Conservation (phyloP, 2,797 vertebrate genomes). For the Microhierax caerulescens region DNA sequence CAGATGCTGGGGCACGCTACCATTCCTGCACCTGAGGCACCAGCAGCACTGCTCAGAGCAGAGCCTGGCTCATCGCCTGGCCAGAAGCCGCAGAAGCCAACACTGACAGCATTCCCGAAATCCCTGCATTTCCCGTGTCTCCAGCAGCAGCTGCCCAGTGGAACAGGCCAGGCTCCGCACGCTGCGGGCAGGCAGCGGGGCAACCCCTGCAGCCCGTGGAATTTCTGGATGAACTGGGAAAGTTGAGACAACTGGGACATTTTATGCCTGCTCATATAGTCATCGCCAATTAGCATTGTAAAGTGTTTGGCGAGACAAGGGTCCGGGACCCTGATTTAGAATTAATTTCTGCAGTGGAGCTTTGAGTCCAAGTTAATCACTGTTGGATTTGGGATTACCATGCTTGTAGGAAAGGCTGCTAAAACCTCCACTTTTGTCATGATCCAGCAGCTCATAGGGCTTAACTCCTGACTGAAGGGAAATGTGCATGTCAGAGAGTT, state of each 20-base stretch:
- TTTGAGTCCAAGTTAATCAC: conserved; percentile 49
- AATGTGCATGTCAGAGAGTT: conserved; percentile 32
- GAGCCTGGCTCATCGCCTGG: background rate
- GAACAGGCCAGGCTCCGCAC: no score
- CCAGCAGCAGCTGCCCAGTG: background rate
- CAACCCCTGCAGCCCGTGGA: background rate
- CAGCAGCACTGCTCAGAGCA: background rate
- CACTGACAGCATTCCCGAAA: background rate
- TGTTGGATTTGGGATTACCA: conserved; percentile 61
- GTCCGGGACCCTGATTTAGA: conserved; percentile 37
- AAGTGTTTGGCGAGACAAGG: conserved; percentile 7
- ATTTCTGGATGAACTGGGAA: background rate
- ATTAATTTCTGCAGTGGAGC: conserved; percentile 51
- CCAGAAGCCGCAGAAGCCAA: rapidly evolving
- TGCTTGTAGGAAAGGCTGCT: conserved; percentile 40
- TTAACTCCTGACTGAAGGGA: conserved; percentile 46
- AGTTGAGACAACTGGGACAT: background rate
- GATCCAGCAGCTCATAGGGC: conserved; percentile 43
- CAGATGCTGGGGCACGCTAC: no score
- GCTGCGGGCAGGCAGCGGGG: background rate
- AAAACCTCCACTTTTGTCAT: conserved; percentile 37
- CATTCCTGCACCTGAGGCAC: background rate
- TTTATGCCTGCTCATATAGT: background rate
- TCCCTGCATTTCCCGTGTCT: rapidly evolving
- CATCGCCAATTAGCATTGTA: background rate